A percentile compares a stretch with the other conserved stretches of the same genome.
Evolutionary conservation across 2,888 invertebrate genomes (phyloP).

Genomic region (Xylota segnis): DNA sequence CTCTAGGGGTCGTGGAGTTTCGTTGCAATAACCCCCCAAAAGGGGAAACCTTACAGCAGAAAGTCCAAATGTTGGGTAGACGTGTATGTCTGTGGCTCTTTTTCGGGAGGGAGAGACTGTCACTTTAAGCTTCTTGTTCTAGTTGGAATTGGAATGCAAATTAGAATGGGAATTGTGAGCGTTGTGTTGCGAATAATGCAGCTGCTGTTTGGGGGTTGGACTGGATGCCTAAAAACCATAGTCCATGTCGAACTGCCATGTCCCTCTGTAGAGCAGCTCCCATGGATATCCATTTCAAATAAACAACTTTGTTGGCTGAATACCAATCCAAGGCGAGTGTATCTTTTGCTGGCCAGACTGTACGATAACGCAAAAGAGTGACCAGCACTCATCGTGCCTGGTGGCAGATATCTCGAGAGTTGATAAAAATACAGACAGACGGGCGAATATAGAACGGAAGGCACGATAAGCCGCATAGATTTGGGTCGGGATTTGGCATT

Average conservation of each 20-base stretch:
- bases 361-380: constrained; percentile 20
- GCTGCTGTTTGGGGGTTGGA: constrained; percentile 1
- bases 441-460: constrained; percentile 40
- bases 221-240: background rate
- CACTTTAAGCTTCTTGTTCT: constrained; percentile 36
- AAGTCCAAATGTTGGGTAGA: constrained; percentile 24
- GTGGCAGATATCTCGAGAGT: constrained; percentile 14
- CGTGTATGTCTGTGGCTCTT: background rate
- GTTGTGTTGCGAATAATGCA: constrained; percentile 38
- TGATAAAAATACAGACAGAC: constrained; percentile 39
- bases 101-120: constrained; percentile 6
- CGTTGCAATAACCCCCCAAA: background rate
- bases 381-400: constrained; percentile 3
- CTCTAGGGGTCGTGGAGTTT: constrained; percentile 1
- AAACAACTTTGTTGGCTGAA: constrained; percentile 34
- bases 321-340: constrained; percentile 31
- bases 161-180: constrained; percentile 39
- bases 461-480: constrained; percentile 28
- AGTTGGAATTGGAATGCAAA: constrained; percentile 65
- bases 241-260: background rate
- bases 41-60: constrained; percentile 25
- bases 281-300: constrained; percentile 25
- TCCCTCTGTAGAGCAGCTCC: background rate
- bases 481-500: background rate
- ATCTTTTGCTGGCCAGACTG: constrained; percentile 22